phyloP scores from a whole-genome alignment of 1,140 invertebrate genomes.

The Coelopa frigida region DNA sequence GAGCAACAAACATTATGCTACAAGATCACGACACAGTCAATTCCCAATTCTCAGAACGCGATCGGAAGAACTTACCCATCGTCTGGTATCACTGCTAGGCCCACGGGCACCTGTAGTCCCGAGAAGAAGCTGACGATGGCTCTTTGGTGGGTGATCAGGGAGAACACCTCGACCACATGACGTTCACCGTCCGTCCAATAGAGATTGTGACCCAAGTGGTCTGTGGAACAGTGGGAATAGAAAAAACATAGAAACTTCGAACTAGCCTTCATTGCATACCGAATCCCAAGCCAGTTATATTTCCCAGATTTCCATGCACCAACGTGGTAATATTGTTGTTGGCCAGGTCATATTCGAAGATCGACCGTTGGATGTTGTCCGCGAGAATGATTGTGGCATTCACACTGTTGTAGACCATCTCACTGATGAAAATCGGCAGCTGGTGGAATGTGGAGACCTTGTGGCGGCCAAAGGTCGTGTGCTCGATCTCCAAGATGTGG shows the following conservation, averaged over 20 bases:
- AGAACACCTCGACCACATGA: conserved; percentile 53
- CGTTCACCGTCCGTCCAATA: conserved; percentile 56
- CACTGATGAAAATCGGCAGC: conserved; percentile 43
- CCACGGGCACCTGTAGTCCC: conserved; percentile 51
- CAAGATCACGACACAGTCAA: too few species aligned
- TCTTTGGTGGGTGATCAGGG: conserved; percentile 49
- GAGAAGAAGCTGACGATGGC: conserved; percentile 51
- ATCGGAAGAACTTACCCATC: conserved; percentile 49
- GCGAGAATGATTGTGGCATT: conserved; percentile 49
- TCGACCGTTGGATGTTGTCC: conserved; percentile 47
- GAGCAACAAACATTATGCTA: conserved; percentile 59
- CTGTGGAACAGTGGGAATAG: conserved; percentile 34
- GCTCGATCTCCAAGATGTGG: conserved; percentile 45
- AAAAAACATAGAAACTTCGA: neutral
- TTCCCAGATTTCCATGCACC: conserved; percentile 46
- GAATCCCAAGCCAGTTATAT: conserved; percentile 57
- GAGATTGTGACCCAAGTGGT: conserved; percentile 58
- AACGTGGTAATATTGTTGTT: conserved; percentile 40
- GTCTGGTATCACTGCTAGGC: conserved; percentile 55
- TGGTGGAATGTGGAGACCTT: conserved; percentile 23
- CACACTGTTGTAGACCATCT: conserved; percentile 44
- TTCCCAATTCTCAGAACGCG: too few species aligned
- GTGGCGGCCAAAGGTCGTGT: conserved; percentile 48
- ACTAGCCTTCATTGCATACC: conserved; percentile 46
- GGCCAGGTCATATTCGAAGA: conserved; percentile 44